Base-by-base conservation (phyloP, 2,113 vertebrate species). In the Accipiter virgatus region DNA sequence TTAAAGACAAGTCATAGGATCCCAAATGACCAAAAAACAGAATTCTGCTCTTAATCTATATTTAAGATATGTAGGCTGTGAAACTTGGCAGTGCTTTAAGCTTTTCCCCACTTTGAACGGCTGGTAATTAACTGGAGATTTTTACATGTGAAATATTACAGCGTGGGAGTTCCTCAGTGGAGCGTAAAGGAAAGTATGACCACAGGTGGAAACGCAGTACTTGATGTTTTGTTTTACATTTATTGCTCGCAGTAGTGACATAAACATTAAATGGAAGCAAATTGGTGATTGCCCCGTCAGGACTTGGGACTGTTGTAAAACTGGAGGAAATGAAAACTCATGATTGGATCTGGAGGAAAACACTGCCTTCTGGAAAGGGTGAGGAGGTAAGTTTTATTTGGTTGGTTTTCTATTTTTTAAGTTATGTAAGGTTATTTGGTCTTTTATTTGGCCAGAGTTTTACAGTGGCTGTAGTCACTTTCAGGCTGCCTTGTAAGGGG, bases 151-250 rank as follows among this genome's bases (percentile, higher is more conserved):
- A 88, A 80, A 55, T 56, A 59, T 86, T 87, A 67, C 34, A 70
- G 65, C 2, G 8, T 71, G 48, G 85, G 66, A 83, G 72, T 78
- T 91, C 83, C 50, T 92, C 52, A 42, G 32, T 7, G 2, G 50
- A 88, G 40, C 17, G 12, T 58, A 74, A 95, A 88, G 86, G 80
- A 92, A 96, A 93, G 47, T 74, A 63, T 88, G 91, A 94, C 77
- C 40, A 36, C 36, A 36, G 38, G n/a, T 81, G 59, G 68, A 74
- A 94, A 74, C 2, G 9, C 32, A 80, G 5, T 77, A 62, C 23
- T 45, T 88, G 8, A 56, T 13, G 9, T 74, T 90, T 88, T 81
- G 40, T 43, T 92, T 90, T 66, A 50, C 55, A 82, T 50, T 66
- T 81, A 83, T 62, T 86, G 56, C 67, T 61, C 2, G 0, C 43